phyloP scores from a whole-genome alignment of 2,797 vertebrate species.

The Galago senegalensis region DNA sequence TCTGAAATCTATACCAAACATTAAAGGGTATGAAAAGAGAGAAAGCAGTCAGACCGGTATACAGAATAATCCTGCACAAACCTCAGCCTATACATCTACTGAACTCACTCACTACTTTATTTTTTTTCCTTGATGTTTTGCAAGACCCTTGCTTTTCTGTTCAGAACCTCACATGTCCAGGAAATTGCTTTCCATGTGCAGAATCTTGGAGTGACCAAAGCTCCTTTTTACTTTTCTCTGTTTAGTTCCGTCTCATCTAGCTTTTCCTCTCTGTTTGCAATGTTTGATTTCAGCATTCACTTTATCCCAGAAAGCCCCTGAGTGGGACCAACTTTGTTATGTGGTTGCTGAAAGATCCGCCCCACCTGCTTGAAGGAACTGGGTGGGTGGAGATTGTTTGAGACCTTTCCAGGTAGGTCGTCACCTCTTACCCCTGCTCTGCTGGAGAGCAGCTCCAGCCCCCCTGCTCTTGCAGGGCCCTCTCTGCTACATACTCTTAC shows the following conservation, averaged over 20 bases:
- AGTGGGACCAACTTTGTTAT: not conserved
- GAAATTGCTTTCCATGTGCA: not conserved
- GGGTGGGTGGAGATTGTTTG: no score
- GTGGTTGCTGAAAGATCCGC: not conserved
- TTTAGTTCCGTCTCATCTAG: not conserved
- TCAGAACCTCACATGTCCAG: not conserved
- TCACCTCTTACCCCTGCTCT: not conserved
- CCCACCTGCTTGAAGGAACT: not conserved
- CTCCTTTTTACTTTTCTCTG: not conserved
- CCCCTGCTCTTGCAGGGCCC: not conserved
- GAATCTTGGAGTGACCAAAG: not conserved
- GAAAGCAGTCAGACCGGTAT: not conserved
- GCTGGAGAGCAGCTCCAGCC: not conserved
- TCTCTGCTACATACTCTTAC: not conserved
- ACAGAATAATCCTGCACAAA: not conserved
- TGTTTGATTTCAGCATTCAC: not conserved
- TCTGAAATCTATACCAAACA: conserved; percentile 14
- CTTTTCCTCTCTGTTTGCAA: not conserved
- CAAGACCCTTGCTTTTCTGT: not conserved
- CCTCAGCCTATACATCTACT: not conserved
- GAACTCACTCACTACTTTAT: not conserved
- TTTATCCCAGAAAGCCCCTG: not conserved
- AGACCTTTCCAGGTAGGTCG: not conserved
- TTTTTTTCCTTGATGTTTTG: not conserved
- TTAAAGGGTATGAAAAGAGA: not conserved